phyloP scores from a whole-genome alignment of 2,888 invertebrate genomes.

The Lydus trimaculatus region DNA sequence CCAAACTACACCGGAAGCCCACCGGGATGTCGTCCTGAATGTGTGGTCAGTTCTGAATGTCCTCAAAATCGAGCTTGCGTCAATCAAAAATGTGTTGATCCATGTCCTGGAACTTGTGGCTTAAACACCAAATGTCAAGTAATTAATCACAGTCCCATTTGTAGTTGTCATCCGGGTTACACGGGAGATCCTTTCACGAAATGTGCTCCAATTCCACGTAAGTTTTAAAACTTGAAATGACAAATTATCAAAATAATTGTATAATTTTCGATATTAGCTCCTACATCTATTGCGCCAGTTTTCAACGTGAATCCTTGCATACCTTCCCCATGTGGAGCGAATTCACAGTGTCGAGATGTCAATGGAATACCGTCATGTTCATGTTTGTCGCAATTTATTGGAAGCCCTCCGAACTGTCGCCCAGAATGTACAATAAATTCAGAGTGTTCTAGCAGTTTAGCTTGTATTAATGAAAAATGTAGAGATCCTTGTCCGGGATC shows the following conservation, averaged over 20 bases:
- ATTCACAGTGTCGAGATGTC: conserved; percentile 67
- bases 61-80: conserved; percentile 80
- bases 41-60: conserved; percentile 83
- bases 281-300: conserved; percentile 42
- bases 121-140: conserved; percentile 79
- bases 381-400: conserved; percentile 70
- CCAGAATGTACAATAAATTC: conserved; percentile 74
- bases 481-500: conserved; percentile 81
- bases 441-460: conserved; percentile 75
- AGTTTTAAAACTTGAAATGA: conserved; percentile 16
- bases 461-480: conserved; percentile 81
- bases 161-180: conserved; percentile 75
- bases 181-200: conserved; percentile 84
- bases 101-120: conserved; percentile 84
- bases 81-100: conserved; percentile 82
- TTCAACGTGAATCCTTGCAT: conserved; percentile 71
- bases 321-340: conserved; percentile 81
- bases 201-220: conserved; percentile 67
- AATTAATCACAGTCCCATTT: conserved; percentile 83
- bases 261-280: conserved; percentile 34
- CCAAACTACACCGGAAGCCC: conserved; percentile 77
- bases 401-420: conserved; percentile 73
- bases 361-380: conserved; percentile 70
- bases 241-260: conserved; percentile 33
- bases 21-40: conserved; percentile 84